phyloP scores from a whole-genome alignment of 2,113 vertebrate species.

The Oryzias melastigma region DNA sequence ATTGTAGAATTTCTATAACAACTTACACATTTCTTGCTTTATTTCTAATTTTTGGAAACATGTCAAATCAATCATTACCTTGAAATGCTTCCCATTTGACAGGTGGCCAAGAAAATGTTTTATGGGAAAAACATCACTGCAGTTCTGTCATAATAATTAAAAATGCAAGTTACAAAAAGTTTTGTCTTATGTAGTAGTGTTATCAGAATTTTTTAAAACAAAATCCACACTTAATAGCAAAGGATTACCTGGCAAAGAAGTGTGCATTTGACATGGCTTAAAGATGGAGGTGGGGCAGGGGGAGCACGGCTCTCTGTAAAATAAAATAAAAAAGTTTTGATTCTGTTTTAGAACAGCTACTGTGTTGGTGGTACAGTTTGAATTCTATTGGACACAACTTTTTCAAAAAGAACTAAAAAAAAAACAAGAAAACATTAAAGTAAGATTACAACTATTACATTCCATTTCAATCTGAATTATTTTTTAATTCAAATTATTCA shows the following conservation, averaged over 20 bases:
- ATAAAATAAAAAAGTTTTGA: too few species aligned
- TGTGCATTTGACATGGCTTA: background rate
- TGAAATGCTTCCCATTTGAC: fast-evolving
- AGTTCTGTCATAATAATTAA: constrained; percentile 16
- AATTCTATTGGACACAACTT: background rate
- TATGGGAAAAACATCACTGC: background rate
- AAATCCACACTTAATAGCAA: background rate
- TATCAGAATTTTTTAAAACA: background rate
- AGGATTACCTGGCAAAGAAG: constrained; percentile 6
- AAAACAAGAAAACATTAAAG: too few species aligned
- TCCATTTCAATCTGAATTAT: too few species aligned
- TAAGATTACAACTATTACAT: too few species aligned
- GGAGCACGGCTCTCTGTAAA: background rate
- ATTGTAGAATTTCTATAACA: background rate
- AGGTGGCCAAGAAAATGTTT: background rate
- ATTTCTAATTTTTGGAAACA: background rate
- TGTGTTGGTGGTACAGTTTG: background rate
- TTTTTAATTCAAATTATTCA: too few species aligned
- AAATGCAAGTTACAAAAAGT: too few species aligned
- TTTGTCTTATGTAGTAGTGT: background rate
- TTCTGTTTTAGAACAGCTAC: too few species aligned
- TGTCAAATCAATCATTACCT: constrained; percentile 10
- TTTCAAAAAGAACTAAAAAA: too few species aligned
- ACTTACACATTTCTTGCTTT: background rate
- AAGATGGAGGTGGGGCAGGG: too few species aligned